Conservation (phyloP, 2,797 vertebrate genomes). For the Macropus fuliginosus region DNA sequence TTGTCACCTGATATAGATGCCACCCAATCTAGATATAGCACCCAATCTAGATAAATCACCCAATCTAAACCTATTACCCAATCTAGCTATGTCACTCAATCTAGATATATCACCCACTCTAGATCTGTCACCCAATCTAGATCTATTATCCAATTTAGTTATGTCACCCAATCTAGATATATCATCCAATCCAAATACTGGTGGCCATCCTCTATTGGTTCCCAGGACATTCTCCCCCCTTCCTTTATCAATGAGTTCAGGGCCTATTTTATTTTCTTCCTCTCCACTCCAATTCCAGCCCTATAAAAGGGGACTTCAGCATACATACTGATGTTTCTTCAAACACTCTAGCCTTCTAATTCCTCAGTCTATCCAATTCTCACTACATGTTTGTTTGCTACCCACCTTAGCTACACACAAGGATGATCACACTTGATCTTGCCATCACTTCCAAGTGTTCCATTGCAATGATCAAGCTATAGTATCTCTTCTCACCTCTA, state of each 20-base stretch:
- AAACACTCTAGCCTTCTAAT: background rate
- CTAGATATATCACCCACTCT: background rate
- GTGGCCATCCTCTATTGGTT: background rate
- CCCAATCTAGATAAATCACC: too few relatives aligned
- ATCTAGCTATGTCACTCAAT: background rate
- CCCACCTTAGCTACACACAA: background rate
- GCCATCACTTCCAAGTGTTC: background rate
- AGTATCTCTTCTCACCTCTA: background rate
- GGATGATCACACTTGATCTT: background rate
- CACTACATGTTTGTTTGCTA: background rate
- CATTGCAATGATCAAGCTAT: background rate
- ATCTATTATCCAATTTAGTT: background rate
- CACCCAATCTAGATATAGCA: too few relatives aligned
- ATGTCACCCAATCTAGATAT: background rate
- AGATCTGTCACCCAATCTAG: background rate
- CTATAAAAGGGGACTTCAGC: background rate
- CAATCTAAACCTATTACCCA: too few relatives aligned
- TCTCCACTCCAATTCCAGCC: background rate
- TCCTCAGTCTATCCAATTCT: background rate
- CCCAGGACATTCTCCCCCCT: background rate
- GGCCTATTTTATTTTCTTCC: background rate
- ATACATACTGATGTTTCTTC: background rate
- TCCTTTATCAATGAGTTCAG: background rate
- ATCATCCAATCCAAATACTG: background rate
- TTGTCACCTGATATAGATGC: too few relatives aligned